Percentiles rank a stretch among this genome's conserved stretches.
These are phyloP conservation scores for Diceros bicornis DNA, from an alignment of 2,797 vertebrate genomes.

Conservation along the genomic window DNA sequence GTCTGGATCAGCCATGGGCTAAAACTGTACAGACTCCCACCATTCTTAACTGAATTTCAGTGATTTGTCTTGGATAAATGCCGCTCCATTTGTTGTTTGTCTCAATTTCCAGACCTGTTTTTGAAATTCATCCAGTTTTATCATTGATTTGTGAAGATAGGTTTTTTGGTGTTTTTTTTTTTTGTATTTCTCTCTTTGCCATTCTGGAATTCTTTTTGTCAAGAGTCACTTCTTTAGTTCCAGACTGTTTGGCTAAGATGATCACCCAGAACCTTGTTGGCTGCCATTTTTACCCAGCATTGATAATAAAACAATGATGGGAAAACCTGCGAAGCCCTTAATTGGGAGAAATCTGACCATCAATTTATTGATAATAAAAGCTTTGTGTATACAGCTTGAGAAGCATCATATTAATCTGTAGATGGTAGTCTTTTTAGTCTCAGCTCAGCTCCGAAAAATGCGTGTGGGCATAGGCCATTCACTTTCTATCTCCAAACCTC, in stretches of 20 bases:
- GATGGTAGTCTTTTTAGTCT: not conserved
- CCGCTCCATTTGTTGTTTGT: not conserved
- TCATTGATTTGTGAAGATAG: not conserved
- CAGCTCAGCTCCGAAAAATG: not conserved
- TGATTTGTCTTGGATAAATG: not conserved
- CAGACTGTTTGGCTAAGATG: not conserved
- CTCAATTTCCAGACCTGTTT: not conserved
- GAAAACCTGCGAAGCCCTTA: not conserved
- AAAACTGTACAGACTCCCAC: not conserved
- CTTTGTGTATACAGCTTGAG: not conserved
- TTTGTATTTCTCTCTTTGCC: not conserved
- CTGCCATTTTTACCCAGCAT: not conserved
- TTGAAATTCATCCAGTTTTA: not conserved
- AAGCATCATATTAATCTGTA: not conserved
- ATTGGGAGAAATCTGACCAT: conserved; percentile 47
- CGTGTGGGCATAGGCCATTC: not conserved
- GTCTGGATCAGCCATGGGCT: not conserved
- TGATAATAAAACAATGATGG: not conserved
- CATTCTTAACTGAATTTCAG: not conserved
- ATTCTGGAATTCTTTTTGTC: not conserved
- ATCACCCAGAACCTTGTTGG: not conserved
- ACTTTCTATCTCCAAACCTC: not conserved
- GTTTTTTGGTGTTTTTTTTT: too few relatives aligned
- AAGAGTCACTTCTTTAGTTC: not conserved
- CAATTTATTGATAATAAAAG: not conserved